Evolutionary conservation across 2,797 vertebrate genomes (phyloP).

Genomic region (Hemitrygon akajei): DNA sequence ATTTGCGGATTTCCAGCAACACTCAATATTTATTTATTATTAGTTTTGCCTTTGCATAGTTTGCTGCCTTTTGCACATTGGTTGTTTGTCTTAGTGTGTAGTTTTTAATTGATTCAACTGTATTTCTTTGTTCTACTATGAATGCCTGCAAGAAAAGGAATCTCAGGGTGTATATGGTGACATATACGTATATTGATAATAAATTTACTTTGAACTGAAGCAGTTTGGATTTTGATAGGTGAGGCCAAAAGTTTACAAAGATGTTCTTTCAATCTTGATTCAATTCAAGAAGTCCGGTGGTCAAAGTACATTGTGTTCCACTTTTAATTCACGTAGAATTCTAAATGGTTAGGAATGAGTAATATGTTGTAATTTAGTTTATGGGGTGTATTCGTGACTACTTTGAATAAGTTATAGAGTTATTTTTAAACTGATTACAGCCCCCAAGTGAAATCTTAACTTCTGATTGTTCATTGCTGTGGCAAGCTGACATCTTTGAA

Average conservation of each 20-base stretch:
- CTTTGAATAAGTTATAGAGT: neutral
- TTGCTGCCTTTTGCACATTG: too few species aligned
- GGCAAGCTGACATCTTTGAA: constrained; percentile 45
- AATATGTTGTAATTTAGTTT: neutral
- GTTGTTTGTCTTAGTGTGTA: too few species aligned
- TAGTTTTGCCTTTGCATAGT: too few species aligned
- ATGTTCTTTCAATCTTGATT: neutral
- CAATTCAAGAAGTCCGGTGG: neutral
- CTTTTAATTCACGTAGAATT: constrained; percentile 32
- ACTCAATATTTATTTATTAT: too few species aligned
- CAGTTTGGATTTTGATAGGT: neutral
- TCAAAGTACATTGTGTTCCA: constrained; percentile 12
- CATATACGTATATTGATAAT: too few species aligned
- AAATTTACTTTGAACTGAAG: too few species aligned
- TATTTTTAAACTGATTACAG: neutral
- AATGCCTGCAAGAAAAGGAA: too few species aligned
- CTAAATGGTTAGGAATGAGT: constrained; percentile 14
- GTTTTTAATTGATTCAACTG: too few species aligned
- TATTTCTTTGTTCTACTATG: too few species aligned
- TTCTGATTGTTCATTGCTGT: constrained; percentile 41
- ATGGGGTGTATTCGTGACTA: neutral
- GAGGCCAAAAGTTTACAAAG: constrained; percentile 15
- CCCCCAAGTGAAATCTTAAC: neutral
- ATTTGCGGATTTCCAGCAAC: too few species aligned
- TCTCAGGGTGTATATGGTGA: too few species aligned